These are phyloP conservation scores for Anthopleura sola DNA, from an alignment of 64 coral and sea anemone species.

Conservation along the genomic window DNA sequence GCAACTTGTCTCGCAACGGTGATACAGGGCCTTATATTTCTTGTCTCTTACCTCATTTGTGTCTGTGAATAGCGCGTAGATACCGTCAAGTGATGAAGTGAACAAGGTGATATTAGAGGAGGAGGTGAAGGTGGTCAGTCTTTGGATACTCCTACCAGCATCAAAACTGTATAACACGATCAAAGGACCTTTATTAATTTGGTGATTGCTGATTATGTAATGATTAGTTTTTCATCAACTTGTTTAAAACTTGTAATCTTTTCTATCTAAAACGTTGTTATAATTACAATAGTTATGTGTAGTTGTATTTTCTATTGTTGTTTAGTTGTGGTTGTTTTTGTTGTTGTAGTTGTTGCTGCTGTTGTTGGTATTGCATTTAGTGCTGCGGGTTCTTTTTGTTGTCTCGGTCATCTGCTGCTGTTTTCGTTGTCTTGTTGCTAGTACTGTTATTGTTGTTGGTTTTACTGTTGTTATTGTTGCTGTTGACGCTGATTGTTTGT, in stretches of 20 bases:
- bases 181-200: neutral
- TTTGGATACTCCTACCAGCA: conserved; percentile 52
- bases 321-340: neutral
- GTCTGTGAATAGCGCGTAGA: conserved; percentile 82
- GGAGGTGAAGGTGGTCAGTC: conserved; percentile 52
- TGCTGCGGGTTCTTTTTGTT: no score
- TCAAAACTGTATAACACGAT: conserved; percentile 45
- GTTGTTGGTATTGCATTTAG: neutral
- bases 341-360: neutral
- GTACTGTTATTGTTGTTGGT: no score
- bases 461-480: no score
- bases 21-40: no score
- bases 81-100: conserved; percentile 68
- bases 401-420: no score
- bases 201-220: neutral
- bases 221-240: neutral
- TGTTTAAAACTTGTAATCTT: neutral
- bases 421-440: no score
- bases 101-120: conserved; percentile 66
- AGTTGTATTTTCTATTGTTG: neutral
- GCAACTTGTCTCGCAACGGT: no score
- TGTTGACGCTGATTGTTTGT: no score
- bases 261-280: no score
- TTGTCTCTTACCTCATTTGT: conserved; percentile 61
- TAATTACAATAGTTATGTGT: no score